Conservation (phyloP, 2,797 vertebrate species). For the Scolopax rusticola region DNA sequence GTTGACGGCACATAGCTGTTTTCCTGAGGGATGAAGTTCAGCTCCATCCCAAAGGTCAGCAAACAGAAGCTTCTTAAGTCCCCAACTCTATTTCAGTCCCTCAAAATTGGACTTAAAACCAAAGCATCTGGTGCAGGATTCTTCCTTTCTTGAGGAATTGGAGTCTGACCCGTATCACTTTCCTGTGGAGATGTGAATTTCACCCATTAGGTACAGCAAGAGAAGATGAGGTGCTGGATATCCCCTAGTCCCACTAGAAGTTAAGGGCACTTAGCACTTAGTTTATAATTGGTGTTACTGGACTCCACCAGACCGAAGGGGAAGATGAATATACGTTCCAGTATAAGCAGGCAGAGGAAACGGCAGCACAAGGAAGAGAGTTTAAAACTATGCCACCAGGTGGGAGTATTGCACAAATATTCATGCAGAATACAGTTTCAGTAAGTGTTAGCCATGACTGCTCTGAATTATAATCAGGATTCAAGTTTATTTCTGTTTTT, state of each 20-base stretch:
- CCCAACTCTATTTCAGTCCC: neutral
- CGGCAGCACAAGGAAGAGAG: neutral
- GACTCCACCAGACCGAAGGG: neutral
- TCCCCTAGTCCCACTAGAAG: neutral
- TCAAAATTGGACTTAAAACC: neutral
- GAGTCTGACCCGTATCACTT: accelerated
- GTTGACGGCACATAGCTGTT: neutral
- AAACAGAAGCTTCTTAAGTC: neutral
- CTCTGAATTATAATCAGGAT: neutral
- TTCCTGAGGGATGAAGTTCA: neutral
- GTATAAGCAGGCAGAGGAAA: neutral
- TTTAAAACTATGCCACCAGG: neutral
- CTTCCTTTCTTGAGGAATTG: neutral
- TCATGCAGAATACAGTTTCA: neutral
- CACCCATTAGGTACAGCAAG: neutral
- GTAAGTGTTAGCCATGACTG: neutral
- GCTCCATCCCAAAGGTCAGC: neutral
- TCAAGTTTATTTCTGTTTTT: neutral
- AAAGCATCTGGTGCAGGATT: neutral
- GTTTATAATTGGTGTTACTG: neutral
- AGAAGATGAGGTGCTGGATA: neutral
- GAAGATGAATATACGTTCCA: neutral
- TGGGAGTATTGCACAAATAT: neutral
- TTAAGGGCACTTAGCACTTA: neutral
- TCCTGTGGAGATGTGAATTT: neutral